Base-by-base conservation (phyloP, 1,140 invertebrate species). In the Polypedilum vanderplanki region DNA sequence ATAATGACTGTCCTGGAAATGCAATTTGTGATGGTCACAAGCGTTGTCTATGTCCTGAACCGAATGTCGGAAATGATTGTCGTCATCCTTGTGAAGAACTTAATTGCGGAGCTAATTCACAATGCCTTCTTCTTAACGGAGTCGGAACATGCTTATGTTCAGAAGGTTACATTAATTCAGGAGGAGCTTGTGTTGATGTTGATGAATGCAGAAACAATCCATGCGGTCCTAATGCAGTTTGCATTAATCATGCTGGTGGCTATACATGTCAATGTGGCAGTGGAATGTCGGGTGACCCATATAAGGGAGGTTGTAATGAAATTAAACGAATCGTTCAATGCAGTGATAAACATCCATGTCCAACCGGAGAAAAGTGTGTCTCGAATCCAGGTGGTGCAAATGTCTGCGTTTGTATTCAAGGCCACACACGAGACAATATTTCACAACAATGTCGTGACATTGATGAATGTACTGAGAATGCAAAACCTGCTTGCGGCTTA, bases 31-130 rank as follows among this genome's bases (percentile, higher is more conserved):
- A 94, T 79, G 78, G 83, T 3, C 86, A 89, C 75, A 88, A 89
- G 75, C 87, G 90, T 77, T 97, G 94, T 80, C 82, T 94, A 18
- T 96, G 94, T 81, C 94, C 93, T 3, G 92, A 94, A 79, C 94
- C 94, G 0, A 96, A 96, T 79, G 86, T 95, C 78, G 94, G 94
- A 78, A 93, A 94, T 77, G 93, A 95, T 81, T 97, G 94, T 78
- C 88, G 93, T 85, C 93, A 96, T 89, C 95, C 94, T 0, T 97
- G 95, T 81, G 94, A 97, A 85, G 87, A 89, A 70, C 83, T 93
- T 12, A 87, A 88, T 64, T 97, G 95, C 82, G 92, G 92, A 75
- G 90, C 92, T 17, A 95, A 96, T 81, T 90, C 94, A 3, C 91
- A 95, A 78, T 97, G 95, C 80, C 92, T 95, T 87, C 79, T 97